phyloP scores from a whole-genome alignment of 2,797 vertebrate species.

The Rhinoraja longicauda region DNA sequence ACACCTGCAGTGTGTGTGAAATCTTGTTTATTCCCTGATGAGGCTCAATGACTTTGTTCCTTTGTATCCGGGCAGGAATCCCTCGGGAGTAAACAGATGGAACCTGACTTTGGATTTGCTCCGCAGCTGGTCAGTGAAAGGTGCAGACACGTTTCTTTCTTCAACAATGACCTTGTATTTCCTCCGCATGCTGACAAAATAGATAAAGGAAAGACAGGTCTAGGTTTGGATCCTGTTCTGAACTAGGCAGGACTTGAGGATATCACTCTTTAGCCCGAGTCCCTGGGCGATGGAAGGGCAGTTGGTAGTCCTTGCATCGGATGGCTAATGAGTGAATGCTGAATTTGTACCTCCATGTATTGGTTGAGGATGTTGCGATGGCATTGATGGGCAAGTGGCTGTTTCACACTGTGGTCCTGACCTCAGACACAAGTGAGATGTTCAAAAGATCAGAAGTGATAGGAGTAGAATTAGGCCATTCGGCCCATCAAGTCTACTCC shows the following conservation, averaged over 20 bases:
- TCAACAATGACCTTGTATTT: not conserved
- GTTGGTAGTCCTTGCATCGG: not conserved
- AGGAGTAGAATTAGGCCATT: too few relatives aligned
- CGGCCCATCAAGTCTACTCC: too few relatives aligned
- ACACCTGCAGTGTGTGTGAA: not conserved
- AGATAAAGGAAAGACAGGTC: not conserved
- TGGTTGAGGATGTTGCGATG: not conserved
- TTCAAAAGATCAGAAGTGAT: too few relatives aligned
- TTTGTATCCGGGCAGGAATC: slow-evolving; percentile 46
- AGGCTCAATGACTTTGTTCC: not conserved
- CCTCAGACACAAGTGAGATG: not conserved
- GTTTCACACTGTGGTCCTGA: not conserved
- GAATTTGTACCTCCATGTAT: not conserved
- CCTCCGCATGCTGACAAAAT: not conserved
- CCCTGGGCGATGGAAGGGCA: not conserved
- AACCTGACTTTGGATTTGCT: slow-evolving; percentile 56
- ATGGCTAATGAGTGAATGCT: not conserved
- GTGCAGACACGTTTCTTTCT: slow-evolving; percentile 36
- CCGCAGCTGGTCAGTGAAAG: slow-evolving; percentile 50
- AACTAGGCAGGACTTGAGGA: not conserved
- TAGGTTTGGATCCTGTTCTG: not conserved
- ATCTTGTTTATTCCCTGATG: not conserved
- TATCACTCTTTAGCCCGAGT: not conserved
- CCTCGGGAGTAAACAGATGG: slow-evolving; percentile 56
- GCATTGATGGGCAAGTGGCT: not conserved